Conservation (phyloP, 2,888 invertebrate species). For the Andrena trimmerana region DNA sequence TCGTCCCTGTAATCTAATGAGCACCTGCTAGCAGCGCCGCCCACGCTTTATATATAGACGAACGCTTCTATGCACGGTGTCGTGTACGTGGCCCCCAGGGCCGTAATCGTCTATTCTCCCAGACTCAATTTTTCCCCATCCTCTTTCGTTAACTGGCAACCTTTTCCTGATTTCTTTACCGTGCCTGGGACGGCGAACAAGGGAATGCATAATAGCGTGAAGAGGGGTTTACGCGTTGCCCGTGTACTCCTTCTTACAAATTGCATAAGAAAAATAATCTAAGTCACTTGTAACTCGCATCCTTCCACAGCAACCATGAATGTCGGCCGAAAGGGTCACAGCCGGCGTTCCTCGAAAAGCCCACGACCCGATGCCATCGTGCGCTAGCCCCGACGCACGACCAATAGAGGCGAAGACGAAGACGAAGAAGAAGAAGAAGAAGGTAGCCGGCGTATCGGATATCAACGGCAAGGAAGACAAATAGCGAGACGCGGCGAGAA, state of each 20-base stretch:
- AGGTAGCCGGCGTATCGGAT: conserved; percentile 66
- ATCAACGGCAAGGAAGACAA: conserved; percentile 69
- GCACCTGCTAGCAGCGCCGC: conserved; percentile 83
- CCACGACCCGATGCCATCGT: conserved; percentile 35
- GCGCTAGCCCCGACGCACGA: conserved; percentile 14
- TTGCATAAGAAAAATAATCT: too few species aligned
- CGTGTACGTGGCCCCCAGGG: conserved; percentile 62
- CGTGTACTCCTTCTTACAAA: too few species aligned
- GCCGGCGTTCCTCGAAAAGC: conserved; percentile 4
- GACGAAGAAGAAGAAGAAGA: conserved; percentile 51
- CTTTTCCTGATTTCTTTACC: background rate
- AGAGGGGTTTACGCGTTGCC: too few species aligned
- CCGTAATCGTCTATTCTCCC: conserved; percentile 48
- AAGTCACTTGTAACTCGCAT: too few species aligned
- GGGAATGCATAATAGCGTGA: too few species aligned
- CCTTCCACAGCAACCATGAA: too few species aligned
- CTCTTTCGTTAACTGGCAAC: background rate
- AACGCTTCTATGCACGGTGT: conserved; percentile 64
- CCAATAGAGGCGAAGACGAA: conserved; percentile 49
- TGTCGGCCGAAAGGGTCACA: conserved; percentile 5
- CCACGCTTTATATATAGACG: conserved; percentile 78
- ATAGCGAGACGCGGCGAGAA: conserved; percentile 69
- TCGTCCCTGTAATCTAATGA: conserved; percentile 83
- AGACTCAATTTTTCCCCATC: conserved; percentile 4
- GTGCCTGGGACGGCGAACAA: too few species aligned